Evolutionary conservation across 1,140 invertebrate genomes (phyloP), one percentile per base, ranked within the genome.

Genomic region (Megalonaias nervosa): DNA sequence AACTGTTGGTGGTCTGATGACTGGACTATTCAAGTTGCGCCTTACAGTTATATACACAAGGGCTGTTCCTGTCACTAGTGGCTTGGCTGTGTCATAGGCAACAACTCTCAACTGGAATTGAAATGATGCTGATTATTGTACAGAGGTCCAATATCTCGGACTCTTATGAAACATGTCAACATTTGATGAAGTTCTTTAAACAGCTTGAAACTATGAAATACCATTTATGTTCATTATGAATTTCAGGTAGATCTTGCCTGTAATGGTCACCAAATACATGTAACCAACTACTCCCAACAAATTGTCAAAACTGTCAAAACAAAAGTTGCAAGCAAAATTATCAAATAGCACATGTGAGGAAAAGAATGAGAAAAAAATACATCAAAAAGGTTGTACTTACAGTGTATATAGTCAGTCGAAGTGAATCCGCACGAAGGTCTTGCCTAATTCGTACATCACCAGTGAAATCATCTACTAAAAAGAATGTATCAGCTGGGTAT

Each of bases 401-500:
- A 21, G 58, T 73, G 70, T 88, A 88, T 6, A 31, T 26, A 26
- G 31, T 71, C 15, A 31, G 65, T 48, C 80, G 74, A 1, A 79
- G 62, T 31, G 72, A 71, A 75, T 87, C 87, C 11, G 57, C 38
- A 58, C 79, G 67, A 17, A 89, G 76, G 66, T 86, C 84, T 19
- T 73, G 58, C 14, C 56, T 84, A 62, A 87, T 78, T 16, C 67
- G 81, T n/a, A 89, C 71, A 15, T 70, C 64, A 3, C 87, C 86
- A 19, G 81, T 85, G 1, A 26, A 69, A 15, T 68, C 64, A 74
- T 87, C 69, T 9, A 89, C 78, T 56, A 19, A 59, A 71, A 89
- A 89, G 84, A 86, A 89, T 21, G 77, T 79, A 21, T 70, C 77
- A 16, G 86, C 75, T n/a, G 86, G 85, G 62, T 84, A 89, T 59